Evolutionary conservation across 2,888 invertebrate genomes (phyloP).

Genomic region (Stenichneumon culpator): DNA sequence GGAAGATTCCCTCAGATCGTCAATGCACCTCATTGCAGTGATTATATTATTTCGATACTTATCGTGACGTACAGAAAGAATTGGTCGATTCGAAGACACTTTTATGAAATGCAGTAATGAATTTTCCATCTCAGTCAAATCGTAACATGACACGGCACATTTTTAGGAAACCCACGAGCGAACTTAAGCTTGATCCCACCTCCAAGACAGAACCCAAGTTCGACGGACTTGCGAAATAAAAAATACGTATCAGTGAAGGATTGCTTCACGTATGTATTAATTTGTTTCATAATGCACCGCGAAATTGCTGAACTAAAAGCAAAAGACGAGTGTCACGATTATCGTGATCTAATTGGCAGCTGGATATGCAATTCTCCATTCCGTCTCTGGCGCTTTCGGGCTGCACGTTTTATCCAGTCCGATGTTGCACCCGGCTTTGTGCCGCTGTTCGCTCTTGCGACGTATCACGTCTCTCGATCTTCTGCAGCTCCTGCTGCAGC

Average conservation of each 20-base stretch:
- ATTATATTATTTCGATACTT: too few species aligned
- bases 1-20: too few species aligned
- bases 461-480: constrained; percentile 51
- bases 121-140: too few species aligned
- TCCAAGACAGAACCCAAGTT: background rate
- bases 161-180: too few species aligned
- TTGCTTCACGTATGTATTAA: background rate
- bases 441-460: constrained; percentile 26
- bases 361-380: constrained; percentile 16
- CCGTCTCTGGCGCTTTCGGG: constrained; percentile 4
- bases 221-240: background rate
- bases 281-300: background rate
- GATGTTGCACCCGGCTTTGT: constrained; percentile 23
- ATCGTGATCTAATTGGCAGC: constrained; percentile 40
- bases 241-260: background rate
- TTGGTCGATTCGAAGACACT: too few species aligned
- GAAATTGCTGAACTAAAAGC: background rate
- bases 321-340: constrained; percentile 9
- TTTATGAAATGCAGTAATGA: too few species aligned
- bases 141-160: too few species aligned
- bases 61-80: too few species aligned
- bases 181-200: too few species aligned
- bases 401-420: background rate
- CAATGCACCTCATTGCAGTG: too few species aligned
- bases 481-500: constrained; percentile 11